Conservation (phyloP, 1,140 invertebrate genomes). For the Habropoda laboriosa region DNA sequence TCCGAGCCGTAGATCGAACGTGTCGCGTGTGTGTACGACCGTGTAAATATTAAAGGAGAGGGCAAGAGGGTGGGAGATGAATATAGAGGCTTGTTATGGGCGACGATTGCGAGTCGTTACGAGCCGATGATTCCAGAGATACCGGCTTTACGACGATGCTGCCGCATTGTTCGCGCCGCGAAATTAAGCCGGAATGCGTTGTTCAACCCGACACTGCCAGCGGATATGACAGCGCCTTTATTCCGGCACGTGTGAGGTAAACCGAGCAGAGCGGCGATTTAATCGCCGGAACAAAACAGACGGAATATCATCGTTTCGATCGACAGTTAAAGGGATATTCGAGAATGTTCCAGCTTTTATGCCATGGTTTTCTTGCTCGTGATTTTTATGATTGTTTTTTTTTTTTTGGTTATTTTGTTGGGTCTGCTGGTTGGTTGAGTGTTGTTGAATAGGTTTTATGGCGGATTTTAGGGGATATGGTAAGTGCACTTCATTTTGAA, state of each 20-base stretch:
- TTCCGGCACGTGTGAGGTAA: conserved; percentile 37
- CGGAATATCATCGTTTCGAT: background rate
- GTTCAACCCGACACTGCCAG: background rate
- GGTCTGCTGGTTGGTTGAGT: no score
- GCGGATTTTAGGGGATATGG: no score
- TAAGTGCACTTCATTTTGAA: no score
- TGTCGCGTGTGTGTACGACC: background rate
- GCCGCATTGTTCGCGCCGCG: conserved; percentile 19
- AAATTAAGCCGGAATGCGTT: conserved; percentile 33
- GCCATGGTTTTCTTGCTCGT: no score
- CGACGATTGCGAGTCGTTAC: background rate
- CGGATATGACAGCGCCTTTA: conserved; percentile 41
- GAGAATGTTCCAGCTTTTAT: no score
- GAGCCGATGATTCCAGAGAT: conserved; percentile 21
- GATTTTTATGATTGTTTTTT: no score
- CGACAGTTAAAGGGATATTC: no score
- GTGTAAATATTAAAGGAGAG: background rate
- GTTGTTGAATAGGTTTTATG: no score
- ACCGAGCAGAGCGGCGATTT: conserved; percentile 36
- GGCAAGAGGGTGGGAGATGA: no score
- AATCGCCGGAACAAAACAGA: background rate
- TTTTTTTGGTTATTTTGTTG: no score
- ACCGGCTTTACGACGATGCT: conserved; percentile 10
- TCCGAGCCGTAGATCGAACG: background rate
- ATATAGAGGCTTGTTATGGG: background rate